Evolutionary conservation across 2,888 invertebrate genomes (phyloP).

Genomic region (Cephalotes varians): DNA sequence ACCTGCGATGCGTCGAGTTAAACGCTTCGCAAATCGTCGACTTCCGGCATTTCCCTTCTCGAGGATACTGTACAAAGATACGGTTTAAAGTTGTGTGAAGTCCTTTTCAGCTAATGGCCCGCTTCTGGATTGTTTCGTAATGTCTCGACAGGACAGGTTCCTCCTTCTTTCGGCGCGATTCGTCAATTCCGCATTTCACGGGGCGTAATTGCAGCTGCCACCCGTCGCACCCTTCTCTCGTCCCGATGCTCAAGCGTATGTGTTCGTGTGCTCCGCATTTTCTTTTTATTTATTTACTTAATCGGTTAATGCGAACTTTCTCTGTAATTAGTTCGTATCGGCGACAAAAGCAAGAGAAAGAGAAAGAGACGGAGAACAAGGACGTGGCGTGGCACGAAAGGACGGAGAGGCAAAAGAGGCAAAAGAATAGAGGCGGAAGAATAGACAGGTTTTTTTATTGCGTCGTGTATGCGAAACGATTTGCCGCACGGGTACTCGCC

Average conservation of each 20-base stretch:
- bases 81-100: constrained; percentile 21
- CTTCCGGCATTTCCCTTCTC: constrained; percentile 43
- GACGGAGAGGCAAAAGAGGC: constrained; percentile 1
- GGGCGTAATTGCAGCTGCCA: constrained; percentile 19
- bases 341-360: constrained; percentile 44
- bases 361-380: constrained; percentile 3
- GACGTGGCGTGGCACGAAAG: neutral
- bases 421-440: constrained; percentile 58
- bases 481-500: constrained; percentile 47
- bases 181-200: constrained; percentile 56
- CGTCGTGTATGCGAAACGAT: constrained; percentile 25
- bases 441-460: constrained; percentile 49
- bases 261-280: neutral
- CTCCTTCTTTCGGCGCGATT: constrained; percentile 48
- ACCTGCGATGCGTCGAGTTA: constrained; percentile 22
- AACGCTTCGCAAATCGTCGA: constrained; percentile 31
- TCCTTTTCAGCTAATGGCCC: constrained; percentile 46
- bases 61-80: neutral
- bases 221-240: neutral
- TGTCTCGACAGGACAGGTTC: constrained; percentile 28
- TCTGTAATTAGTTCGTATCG: constrained; percentile 75
- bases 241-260: neutral
- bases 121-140: constrained; percentile 47
- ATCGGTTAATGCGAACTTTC: constrained; percentile 77
- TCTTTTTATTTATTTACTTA: constrained; percentile 72